These are phyloP conservation scores for Chunga burmeisteri DNA, from an alignment of 2,113 vertebrate species.

Conservation along the genomic window DNA sequence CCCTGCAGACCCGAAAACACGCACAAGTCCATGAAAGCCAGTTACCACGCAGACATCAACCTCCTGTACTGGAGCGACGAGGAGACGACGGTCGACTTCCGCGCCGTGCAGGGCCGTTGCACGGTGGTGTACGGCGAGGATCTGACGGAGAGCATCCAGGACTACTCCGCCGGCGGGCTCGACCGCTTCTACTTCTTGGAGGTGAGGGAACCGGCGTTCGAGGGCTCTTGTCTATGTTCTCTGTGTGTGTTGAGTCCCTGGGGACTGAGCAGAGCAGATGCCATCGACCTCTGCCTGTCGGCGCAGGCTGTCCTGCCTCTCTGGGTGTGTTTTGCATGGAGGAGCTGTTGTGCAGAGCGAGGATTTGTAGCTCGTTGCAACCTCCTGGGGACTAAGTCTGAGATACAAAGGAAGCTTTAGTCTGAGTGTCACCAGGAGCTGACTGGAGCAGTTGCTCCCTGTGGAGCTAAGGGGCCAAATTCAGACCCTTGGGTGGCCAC, in stretches of 20 bases:
- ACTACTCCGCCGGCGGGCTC: conserved; percentile 79
- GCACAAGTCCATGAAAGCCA: conserved; percentile 86
- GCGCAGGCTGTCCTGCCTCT: not conserved
- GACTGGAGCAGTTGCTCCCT: not conserved
- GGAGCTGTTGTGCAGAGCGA: not conserved
- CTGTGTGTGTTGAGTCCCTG: not conserved
- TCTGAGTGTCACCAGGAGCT: not conserved
- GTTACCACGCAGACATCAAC: conserved; percentile 93
- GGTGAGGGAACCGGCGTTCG: conserved; percentile 53
- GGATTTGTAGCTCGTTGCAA: not conserved
- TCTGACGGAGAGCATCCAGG: conserved; percentile 82
- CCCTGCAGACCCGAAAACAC: conserved; percentile 89
- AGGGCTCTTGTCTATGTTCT: not conserved
- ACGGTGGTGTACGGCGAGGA: conserved; percentile 90
- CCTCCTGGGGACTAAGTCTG: not conserved
- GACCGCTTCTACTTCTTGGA: conserved; percentile 96
- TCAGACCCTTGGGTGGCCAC: fast-evolving
- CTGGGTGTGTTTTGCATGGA: fast-evolving
- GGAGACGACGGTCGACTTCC: conserved; percentile 84
- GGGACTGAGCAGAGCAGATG: not conserved
- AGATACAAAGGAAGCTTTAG: not conserved
- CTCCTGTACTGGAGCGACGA: conserved; percentile 96
- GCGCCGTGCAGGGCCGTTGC: conserved; percentile 85
- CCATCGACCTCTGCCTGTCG: no score
- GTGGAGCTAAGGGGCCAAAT: not conserved